phyloP scores from a whole-genome alignment of 2,888 invertebrate species.

The Standfussiana lucernea region DNA sequence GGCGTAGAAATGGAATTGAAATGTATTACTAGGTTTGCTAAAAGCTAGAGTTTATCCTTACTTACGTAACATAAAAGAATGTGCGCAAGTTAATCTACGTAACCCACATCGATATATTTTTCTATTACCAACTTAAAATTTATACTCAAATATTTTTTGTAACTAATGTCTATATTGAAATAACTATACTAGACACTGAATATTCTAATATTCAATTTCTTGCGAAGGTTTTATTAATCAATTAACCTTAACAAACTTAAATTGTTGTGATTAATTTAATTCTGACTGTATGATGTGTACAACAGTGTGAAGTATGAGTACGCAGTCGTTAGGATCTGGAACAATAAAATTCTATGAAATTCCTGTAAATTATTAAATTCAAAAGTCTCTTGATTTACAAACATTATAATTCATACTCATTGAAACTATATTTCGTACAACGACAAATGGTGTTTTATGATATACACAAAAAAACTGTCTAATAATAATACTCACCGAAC shows the following conservation, averaged over 20 bases:
- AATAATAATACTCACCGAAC: slow-evolving; percentile 77
- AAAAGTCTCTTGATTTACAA: neutral
- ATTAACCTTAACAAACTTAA: neutral
- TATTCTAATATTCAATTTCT: neutral
- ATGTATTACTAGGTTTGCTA: neutral
- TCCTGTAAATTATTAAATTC: neutral
- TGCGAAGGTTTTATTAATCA: neutral
- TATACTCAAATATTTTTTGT: neutral
- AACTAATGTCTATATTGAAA: neutral
- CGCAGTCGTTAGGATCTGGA: slow-evolving; percentile 83
- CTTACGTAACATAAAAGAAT: neutral
- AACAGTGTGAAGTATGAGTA: slow-evolving; percentile 85
- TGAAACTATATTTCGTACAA: neutral
- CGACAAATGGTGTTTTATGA: neutral
- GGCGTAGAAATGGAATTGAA: slow-evolving; percentile 7
- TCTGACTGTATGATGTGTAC: slow-evolving; percentile 78
- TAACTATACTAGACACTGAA: neutral
- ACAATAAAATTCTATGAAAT: slow-evolving; percentile 37
- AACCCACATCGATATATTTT: neutral
- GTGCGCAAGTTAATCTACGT: neutral
- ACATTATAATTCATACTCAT: no score
- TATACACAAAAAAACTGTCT: neutral
- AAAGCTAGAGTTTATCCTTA: neutral
- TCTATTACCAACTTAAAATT: neutral
- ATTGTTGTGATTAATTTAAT: slow-evolving; percentile 53